Base-by-base conservation (phyloP, 2,797 vertebrate genomes). In the Gymnopithys bicolor region DNA sequence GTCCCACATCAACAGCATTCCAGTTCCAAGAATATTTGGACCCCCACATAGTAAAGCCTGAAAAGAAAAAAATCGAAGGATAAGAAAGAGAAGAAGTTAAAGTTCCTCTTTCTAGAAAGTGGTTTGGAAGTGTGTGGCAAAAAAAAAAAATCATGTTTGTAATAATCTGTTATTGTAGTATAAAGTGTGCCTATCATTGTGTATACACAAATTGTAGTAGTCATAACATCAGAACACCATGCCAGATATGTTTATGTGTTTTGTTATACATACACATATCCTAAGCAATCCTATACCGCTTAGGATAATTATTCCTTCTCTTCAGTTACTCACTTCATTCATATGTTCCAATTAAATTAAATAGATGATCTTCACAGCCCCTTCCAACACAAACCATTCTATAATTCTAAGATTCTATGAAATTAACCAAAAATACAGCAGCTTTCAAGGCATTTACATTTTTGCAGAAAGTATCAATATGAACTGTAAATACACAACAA, bases 1-100 rank as follows among this genome's bases (percentile, higher is more conserved):
- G 99, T 62, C 99, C 99, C 17, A 98, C 87, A 39, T 99, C 98
- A 69, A 99, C 97, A 2, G 99, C 98, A 55, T 99, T 99, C 99
- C 99, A 99, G 97, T 98, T 99, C 99, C 99, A 99, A 8, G 99
- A 99, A 94, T 97, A 97, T 87, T 98, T 98, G 3, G 99, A 99
- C 9, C 98, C 99, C 99, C 99, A 99, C 27, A 99, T 93, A 15
- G 99, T 99, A 89, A 99, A 99, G 94, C 99, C 99, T 99, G 92
- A 78, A 95, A 92, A 93, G 62, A 91, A 10, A 95, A 89, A 73
- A 93, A 83, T 25, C 6, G 3, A 35, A 87, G 33, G n/a, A 16
- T 76, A 66, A 88, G 39, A 55, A 94, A 59, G 59, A 24, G 32
- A 74, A 79, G 35, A 66, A 60, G 28, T 56, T 87, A 35, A 0